These are phyloP conservation scores for Pica pica DNA, from an alignment of 2,113 vertebrate genomes.

Conservation along the genomic window DNA sequence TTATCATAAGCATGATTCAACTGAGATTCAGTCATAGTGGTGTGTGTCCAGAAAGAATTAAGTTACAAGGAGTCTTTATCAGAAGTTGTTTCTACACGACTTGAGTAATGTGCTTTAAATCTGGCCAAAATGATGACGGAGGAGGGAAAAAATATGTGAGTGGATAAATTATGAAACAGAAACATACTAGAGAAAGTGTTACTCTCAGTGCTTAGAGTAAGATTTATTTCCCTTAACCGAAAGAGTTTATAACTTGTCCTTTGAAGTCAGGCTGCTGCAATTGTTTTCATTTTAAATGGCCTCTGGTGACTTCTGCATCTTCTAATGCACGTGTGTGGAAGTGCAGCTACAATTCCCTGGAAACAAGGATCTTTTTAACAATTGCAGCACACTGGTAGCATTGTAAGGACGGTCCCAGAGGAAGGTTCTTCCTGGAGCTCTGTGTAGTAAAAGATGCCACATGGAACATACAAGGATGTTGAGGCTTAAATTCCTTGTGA, in stretches of 20 bases:
- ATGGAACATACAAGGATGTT: background rate
- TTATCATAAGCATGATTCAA: background rate
- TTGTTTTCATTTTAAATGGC: constrained; percentile 16
- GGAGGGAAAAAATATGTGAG: background rate
- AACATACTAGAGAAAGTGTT: background rate
- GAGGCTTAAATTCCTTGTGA: background rate
- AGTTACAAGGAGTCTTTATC: background rate
- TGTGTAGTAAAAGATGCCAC: background rate
- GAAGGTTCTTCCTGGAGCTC: constrained; percentile 18
- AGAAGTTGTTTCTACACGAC: background rate
- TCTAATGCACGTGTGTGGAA: background rate
- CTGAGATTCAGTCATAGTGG: background rate
- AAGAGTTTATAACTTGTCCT: background rate
- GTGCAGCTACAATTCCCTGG: constrained; percentile 1
- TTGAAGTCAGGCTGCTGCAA: background rate
- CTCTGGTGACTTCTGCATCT: background rate
- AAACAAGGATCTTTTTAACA: constrained; percentile 39
- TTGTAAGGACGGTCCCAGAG: background rate
- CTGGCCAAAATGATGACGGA: background rate
- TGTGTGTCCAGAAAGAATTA: background rate
- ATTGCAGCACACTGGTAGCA: background rate
- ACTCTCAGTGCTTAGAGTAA: background rate
- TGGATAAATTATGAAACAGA: background rate
- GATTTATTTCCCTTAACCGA: background rate
- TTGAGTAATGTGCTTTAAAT: constrained; percentile 18